These are phyloP conservation scores for Habroteleia sp. DNA, from an alignment of 2,888 invertebrate genomes.

Conservation along the genomic window DNA sequence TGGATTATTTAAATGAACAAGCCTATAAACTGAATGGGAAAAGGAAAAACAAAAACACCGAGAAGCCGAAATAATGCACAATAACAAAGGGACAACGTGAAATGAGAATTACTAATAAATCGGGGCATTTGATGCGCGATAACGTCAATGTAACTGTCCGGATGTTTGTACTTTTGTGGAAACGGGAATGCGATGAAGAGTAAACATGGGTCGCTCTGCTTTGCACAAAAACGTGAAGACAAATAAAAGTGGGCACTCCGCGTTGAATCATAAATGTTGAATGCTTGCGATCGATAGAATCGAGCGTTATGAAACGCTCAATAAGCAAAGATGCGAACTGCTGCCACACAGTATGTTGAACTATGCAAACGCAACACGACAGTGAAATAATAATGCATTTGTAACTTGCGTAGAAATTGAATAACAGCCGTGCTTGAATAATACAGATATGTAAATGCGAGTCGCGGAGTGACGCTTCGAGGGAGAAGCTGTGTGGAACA, in stretches of 20 bases:
- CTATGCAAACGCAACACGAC: slow-evolving; percentile 59
- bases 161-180: slow-evolving; percentile 41
- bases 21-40: slow-evolving; percentile 13
- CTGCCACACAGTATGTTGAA: slow-evolving; percentile 37
- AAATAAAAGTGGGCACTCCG: slow-evolving; percentile 46
- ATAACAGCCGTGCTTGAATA: slow-evolving; percentile 78
- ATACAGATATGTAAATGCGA: slow-evolving; percentile 79
- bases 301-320: slow-evolving; percentile 53
- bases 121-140: slow-evolving; percentile 31
- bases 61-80: slow-evolving; percentile 9
- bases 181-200: slow-evolving; percentile 42
- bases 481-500: slow-evolving; percentile 20
- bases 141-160: slow-evolving; percentile 40
- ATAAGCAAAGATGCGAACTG: slow-evolving; percentile 56
- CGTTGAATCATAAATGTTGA: slow-evolving; percentile 47
- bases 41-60: not conserved
- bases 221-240: slow-evolving; percentile 30
- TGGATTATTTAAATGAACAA: slow-evolving; percentile 43
- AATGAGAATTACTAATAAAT: slow-evolving; percentile 37
- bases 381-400: slow-evolving; percentile 76
- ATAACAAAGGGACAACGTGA: slow-evolving; percentile 2
- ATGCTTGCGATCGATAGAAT: slow-evolving; percentile 41
- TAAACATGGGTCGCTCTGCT: slow-evolving; percentile 34
- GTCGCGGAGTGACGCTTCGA: slow-evolving; percentile 63
- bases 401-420: slow-evolving; percentile 77